A percentile compares a stretch with the other conserved stretches of the same genome.
Evolutionary conservation across 1,140 invertebrate species (phyloP).

Genomic region (Anthonomus grandis): DNA sequence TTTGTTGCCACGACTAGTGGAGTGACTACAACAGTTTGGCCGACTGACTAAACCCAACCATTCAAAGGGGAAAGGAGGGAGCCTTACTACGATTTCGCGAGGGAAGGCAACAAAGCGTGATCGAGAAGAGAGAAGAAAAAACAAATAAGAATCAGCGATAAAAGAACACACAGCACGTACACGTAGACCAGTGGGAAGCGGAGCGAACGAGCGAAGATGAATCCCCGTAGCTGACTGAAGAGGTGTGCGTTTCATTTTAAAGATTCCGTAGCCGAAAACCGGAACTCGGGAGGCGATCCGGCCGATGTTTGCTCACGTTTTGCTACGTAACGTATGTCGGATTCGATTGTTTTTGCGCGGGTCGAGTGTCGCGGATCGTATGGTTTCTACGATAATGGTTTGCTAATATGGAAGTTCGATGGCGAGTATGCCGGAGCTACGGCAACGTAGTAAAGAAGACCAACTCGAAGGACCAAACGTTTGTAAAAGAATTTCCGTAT

Average conservation of each 20-base stretch:
- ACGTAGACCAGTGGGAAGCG: too few species aligned
- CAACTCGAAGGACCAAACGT: too few species aligned
- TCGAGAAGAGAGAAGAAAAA: too few species aligned
- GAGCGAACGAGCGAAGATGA: constrained; percentile 6
- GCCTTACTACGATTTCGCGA: neutral
- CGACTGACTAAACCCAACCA: constrained; percentile 3
- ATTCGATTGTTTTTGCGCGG: constrained; percentile 3
- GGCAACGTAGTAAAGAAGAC: too few species aligned
- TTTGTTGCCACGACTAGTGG: neutral
- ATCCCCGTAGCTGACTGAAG: constrained; percentile 5
- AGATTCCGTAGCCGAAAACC: neutral
- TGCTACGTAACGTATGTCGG: neutral
- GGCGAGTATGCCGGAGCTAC: too few species aligned
- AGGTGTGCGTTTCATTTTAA: too few species aligned
- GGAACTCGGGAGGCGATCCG: neutral
- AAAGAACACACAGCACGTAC: too few species aligned
- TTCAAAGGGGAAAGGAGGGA: constrained; percentile 5
- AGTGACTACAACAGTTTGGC: constrained; percentile 12
- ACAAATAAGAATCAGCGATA: neutral
- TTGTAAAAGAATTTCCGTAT: too few species aligned
- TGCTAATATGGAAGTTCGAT: too few species aligned
- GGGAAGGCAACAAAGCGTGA: too few species aligned
- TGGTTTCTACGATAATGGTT: too few species aligned
- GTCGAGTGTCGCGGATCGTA: neutral
- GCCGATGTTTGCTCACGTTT: too few species aligned